These are phyloP conservation scores for Coronaproctus castanopsis DNA, from an alignment of 2,888 invertebrate species.

Conservation along the genomic window DNA sequence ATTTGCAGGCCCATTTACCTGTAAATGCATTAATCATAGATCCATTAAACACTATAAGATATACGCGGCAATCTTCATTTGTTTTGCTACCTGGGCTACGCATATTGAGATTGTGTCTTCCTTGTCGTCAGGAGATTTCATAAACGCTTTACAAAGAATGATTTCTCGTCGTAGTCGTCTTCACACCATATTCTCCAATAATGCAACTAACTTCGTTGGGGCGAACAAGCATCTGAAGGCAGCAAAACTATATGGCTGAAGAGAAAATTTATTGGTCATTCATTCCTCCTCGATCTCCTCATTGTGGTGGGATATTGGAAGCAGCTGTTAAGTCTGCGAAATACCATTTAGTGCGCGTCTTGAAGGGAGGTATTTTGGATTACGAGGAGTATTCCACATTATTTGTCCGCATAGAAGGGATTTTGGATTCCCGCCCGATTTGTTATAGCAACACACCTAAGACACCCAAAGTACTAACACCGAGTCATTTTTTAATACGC, in stretches of 20 bases:
- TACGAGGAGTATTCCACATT: background rate
- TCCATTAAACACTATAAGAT: background rate
- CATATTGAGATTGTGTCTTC: conserved; percentile 2
- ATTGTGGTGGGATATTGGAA: background rate
- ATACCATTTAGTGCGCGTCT: background rate
- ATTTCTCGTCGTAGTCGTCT: background rate
- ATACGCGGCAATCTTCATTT: background rate
- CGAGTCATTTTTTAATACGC: conserved; percentile 1
- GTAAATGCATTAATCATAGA: conserved; percentile 3
- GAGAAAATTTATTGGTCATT: background rate
- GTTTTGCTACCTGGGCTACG: background rate
- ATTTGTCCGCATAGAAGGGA: background rate
- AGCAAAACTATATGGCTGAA: background rate
- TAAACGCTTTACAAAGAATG: background rate
- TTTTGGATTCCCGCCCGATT: background rate
- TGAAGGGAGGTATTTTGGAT: background rate
- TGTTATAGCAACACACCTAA: background rate
- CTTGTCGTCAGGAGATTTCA: background rate
- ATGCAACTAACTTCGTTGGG: conserved; percentile 2
- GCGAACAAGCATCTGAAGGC: background rate
- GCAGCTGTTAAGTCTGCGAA: background rate
- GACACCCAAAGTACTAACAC: background rate
- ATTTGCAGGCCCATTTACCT: conserved; percentile 1
- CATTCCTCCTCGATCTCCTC: background rate
- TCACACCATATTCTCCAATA: background rate